These are phyloP conservation scores for Ectobius pallidus DNA, from an alignment of 2,888 invertebrate species.

Conservation along the genomic window DNA sequence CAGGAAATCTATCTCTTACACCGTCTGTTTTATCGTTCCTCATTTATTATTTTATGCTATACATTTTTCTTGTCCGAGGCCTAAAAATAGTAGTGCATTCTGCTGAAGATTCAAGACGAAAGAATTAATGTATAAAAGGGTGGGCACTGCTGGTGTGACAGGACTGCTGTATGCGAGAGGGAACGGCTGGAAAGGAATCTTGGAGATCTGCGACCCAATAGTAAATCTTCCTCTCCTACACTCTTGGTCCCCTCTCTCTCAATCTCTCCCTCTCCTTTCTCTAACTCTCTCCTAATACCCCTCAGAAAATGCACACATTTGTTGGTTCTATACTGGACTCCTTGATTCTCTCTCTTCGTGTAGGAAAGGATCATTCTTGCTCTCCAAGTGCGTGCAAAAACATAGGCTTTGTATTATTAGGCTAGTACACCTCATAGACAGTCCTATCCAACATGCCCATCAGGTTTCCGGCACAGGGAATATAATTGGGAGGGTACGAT, in stretches of 20 bases:
- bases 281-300: too few species aligned
- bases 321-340: conserved; percentile 6
- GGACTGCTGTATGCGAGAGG: not conserved
- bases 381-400: too few species aligned
- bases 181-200: conserved; percentile 27
- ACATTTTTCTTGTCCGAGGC: not conserved
- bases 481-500: too few species aligned
- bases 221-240: conserved; percentile 15
- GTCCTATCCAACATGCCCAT: too few species aligned
- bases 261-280: not conserved
- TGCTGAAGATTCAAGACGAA: conserved; percentile 1
- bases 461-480: too few species aligned
- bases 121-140: not conserved
- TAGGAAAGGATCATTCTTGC: not conserved
- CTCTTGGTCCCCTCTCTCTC: not conserved
- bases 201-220: conserved; percentile 27
- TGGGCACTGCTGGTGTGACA: conserved; percentile 7
- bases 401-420: too few species aligned
- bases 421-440: too few species aligned
- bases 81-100: not conserved
- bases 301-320: not conserved
- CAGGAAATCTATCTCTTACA: not conserved
- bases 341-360: not conserved
- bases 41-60: conserved; percentile 19
- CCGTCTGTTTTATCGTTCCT: conserved; percentile 18